phyloP scores from a whole-genome alignment of 2,797 vertebrate genomes.

The Micrastur ruficollis region DNA sequence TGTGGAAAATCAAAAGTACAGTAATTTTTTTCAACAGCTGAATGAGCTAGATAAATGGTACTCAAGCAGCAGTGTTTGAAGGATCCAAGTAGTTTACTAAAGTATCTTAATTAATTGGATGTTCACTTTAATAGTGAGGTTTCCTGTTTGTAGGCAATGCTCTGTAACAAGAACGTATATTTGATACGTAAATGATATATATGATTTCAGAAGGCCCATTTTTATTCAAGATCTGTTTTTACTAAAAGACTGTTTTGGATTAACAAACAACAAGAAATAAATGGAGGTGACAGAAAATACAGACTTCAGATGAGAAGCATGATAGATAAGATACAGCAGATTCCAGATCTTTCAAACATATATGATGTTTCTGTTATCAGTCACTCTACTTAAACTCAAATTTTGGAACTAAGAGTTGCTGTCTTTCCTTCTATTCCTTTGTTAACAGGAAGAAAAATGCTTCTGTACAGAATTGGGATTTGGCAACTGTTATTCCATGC shows the following conservation, averaged over 20 bases:
- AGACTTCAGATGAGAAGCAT: conserved; percentile 4
- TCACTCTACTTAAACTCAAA: not conserved
- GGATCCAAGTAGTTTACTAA: conserved; percentile 55
- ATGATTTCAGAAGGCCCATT: not conserved
- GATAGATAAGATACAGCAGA: conserved; percentile 21
- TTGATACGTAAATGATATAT: conserved; percentile 25
- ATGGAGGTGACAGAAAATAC: conserved; percentile 2
- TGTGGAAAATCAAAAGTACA: conserved; percentile 2
- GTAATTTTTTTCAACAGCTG: conserved; percentile 21
- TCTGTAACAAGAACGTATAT: conserved; percentile 1
- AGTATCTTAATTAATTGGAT: conserved; percentile 67
- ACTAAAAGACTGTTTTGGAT: conserved; percentile 8
- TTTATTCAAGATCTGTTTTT: conserved; percentile 39
- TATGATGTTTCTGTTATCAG: conserved; percentile 15
- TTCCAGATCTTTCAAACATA: conserved; percentile 26
- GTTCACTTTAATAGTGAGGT: conserved; percentile 56
- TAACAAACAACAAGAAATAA: conserved; percentile 51
- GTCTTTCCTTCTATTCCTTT: conserved; percentile 1
- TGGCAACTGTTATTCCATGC: not conserved
- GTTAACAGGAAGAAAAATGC: not conserved
- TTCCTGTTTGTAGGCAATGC: conserved; percentile 50
- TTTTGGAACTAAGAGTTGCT: not conserved
- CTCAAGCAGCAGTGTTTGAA: conserved; percentile 60
- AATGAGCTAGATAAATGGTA: conserved; percentile 49
- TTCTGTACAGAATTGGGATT: not conserved